Conservation (phyloP, 2,113 vertebrate genomes). For the Micronisus gabar region DNA sequence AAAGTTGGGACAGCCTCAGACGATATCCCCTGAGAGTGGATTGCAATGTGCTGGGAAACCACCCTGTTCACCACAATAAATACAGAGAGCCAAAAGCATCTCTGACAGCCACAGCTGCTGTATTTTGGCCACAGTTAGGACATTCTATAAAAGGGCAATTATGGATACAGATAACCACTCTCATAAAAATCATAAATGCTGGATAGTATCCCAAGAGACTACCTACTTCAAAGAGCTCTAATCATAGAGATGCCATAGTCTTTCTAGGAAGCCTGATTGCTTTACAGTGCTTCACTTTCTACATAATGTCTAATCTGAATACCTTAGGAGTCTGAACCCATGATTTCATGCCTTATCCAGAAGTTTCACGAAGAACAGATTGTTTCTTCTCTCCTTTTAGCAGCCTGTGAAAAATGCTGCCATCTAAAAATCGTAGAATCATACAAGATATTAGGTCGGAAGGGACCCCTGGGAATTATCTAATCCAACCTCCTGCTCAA, state of each 20-base stretch:
- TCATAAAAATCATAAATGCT: not conserved
- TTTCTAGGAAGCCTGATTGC: not conserved
- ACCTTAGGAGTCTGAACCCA: not conserved
- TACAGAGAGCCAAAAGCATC: not conserved
- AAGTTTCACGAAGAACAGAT: not conserved
- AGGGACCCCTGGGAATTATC: not conserved
- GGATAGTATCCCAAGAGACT: not conserved
- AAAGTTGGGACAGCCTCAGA: not conserved
- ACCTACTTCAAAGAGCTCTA: not conserved
- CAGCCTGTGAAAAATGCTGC: not conserved
- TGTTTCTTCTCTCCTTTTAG: not conserved
- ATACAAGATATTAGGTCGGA: not conserved
- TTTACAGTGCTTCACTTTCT: not conserved
- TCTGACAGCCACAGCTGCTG: not conserved
- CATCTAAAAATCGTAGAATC: not conserved
- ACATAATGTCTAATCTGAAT: not conserved
- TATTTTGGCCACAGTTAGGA: not conserved
- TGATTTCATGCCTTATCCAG: not conserved
- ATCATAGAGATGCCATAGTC: not conserved
- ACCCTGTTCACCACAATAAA: not conserved
- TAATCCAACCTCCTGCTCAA: not conserved
- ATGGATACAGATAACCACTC: not conserved
- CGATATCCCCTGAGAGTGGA: not conserved
- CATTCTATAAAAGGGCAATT: not conserved
- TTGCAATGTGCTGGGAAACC: not conserved